These are phyloP conservation scores for Nesometra sesokonis DNA, from an alignment of 35 echinoderm and acorn worm species.

Conservation along the genomic window DNA sequence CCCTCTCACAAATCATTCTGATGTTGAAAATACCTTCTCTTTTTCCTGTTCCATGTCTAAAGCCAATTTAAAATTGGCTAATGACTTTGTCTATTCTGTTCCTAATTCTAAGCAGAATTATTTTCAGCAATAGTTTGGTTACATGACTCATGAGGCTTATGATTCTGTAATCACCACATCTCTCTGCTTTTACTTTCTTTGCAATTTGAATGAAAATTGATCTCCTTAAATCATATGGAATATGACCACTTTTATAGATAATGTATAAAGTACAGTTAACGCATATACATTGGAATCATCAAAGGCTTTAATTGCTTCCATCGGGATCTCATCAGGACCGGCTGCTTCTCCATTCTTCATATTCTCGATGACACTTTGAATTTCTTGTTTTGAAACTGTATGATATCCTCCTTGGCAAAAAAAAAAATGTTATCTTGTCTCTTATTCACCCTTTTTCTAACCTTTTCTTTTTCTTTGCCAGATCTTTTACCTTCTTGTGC, in stretches of 20 bases:
- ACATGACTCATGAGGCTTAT: constrained; percentile 27
- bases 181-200: constrained; percentile 11
- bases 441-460: too few species aligned
- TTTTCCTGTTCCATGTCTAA: constrained; percentile 16
- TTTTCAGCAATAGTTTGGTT: constrained; percentile 1
- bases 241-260: neutral
- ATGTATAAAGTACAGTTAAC: neutral
- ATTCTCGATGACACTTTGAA: too few species aligned
- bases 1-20: constrained; percentile 6
- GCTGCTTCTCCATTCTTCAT: too few species aligned
- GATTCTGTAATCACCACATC: neutral
- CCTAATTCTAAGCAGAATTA: neutral
- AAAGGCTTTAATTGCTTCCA: neutral
- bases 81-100: constrained; percentile 8
- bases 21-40: constrained; percentile 28
- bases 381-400: too few species aligned
- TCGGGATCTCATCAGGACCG: neutral
- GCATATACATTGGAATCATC: neutral
- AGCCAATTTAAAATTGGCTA: constrained; percentile 6
- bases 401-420: too few species aligned
- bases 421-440: too few species aligned
- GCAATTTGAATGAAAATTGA: constrained; percentile 11
- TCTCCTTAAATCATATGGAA: neutral
- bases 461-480: too few species aligned
- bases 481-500: too few species aligned